phyloP scores from a whole-genome alignment of 2,797 vertebrate species.

The Leptoclinus maculatus region DNA sequence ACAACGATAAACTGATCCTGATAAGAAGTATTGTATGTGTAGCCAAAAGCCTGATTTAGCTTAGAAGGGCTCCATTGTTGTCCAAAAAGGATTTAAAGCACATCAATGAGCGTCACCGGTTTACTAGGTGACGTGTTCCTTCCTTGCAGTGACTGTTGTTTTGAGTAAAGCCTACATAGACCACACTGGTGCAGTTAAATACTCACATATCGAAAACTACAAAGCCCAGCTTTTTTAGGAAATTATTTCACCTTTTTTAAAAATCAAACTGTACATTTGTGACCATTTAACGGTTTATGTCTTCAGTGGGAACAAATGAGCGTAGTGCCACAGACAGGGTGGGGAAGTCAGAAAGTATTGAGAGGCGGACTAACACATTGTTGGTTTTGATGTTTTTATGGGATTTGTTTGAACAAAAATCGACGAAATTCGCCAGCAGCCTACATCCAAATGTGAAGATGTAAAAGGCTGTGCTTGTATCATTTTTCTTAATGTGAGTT shows the following conservation, averaged over 20 bases:
- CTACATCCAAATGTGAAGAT: not conserved
- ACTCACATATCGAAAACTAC: not conserved
- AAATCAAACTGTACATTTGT: no score
- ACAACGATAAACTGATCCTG: not conserved
- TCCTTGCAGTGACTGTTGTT: constrained; percentile 6
- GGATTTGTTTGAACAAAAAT: not conserved
- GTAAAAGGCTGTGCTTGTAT: not conserved
- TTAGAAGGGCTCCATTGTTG: not conserved
- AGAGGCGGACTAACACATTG: not conserved
- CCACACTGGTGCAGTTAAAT: constrained; percentile 4
- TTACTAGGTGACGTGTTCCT: not conserved
- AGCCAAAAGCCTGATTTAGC: not conserved
- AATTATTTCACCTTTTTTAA: not conserved
- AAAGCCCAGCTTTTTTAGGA: not conserved
- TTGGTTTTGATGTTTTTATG: not conserved
- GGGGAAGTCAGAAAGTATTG: not conserved
- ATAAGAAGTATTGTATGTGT: not conserved
- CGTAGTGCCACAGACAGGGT: not conserved
- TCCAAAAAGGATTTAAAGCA: constrained; percentile 2
- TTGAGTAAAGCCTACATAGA: constrained; percentile 18
- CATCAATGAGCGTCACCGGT: constrained; percentile 2
- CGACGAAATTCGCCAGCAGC: not conserved
- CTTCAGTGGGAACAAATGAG: not conserved
- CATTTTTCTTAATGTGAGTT: constrained; percentile 25
- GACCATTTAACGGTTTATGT: not conserved